These are phyloP conservation scores for Platalea minor DNA, from an alignment of 2,797 vertebrate species.

Conservation along the genomic window DNA sequence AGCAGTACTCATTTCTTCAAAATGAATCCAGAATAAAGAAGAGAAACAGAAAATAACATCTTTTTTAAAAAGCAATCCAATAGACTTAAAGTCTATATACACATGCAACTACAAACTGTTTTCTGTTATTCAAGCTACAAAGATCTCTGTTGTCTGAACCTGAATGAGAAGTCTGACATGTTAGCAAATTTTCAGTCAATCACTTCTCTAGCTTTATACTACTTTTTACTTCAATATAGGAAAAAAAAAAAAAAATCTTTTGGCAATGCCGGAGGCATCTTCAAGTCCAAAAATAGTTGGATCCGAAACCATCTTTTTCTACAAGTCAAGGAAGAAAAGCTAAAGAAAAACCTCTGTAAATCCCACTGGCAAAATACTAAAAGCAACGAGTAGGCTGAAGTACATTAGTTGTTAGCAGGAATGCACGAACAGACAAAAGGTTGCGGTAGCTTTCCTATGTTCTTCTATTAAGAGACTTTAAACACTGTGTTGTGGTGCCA, in stretches of 20 bases:
- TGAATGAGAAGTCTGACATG: neutral
- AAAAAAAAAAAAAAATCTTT: neutral
- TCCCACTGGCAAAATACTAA: slow-evolving; percentile 25
- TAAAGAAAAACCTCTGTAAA: neutral
- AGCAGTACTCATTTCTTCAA: neutral
- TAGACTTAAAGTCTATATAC: neutral
- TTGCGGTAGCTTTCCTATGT: neutral
- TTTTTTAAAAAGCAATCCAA: neutral
- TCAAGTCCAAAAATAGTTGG: neutral
- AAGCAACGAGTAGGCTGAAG: neutral
- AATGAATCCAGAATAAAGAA: neutral
- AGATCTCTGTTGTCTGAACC: neutral
- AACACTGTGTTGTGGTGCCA: neutral
- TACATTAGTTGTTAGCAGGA: neutral
- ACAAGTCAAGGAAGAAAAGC: neutral
- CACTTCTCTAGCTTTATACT: neutral
- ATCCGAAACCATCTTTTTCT: neutral
- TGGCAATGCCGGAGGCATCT: neutral
- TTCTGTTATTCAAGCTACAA: neutral
- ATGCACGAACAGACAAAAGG: neutral
- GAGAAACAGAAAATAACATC: neutral
- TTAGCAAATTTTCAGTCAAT: slow-evolving; percentile 12
- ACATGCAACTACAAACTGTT: neutral
- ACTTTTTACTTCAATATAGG: neutral
- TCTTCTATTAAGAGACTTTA: neutral